phyloP scores from a whole-genome alignment of 1,140 invertebrate species.

The Panagrolaimus sp. region DNA sequence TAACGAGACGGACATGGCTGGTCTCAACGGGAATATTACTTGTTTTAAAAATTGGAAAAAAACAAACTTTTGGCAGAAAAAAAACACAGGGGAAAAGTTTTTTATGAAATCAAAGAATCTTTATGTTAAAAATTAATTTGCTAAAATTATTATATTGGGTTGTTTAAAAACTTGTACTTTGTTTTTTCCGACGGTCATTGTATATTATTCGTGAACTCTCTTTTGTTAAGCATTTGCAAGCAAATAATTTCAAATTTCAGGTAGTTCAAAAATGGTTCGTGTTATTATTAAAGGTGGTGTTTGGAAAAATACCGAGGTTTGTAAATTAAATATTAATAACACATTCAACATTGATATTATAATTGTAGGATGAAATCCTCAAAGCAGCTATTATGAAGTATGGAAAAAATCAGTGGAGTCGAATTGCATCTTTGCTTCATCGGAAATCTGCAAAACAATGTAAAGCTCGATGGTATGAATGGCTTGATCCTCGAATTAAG shows the following conservation, averaged over 20 bases:
- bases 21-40: too few relatives aligned
- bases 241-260: not conserved
- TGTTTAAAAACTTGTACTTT: too few relatives aligned
- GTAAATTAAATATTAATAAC: constrained; percentile 62
- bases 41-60: not conserved
- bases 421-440: constrained; percentile 95
- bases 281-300: constrained; percentile 99
- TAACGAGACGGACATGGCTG: too few relatives aligned
- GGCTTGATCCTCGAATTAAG: constrained; percentile 98
- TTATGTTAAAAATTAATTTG: too few relatives aligned
- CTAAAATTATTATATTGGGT: too few relatives aligned
- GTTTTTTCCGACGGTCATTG: too few relatives aligned
- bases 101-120: too few relatives aligned
- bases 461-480: constrained; percentile 92
- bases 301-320: constrained; percentile 93
- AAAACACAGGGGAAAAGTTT: too few relatives aligned
- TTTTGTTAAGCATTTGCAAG: not conserved
- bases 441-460: constrained; percentile 99
- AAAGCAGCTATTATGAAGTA: constrained; percentile 99
- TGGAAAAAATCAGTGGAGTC: constrained; percentile 99
- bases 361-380: constrained; percentile 90
- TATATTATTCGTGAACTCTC: not conserved
- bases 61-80: not conserved
- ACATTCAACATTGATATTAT: constrained; percentile 35
- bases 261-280: constrained; percentile 74